These are phyloP conservation scores for Cisticola juncidis DNA, from an alignment of 2,113 vertebrate genomes.

Conservation along the genomic window DNA sequence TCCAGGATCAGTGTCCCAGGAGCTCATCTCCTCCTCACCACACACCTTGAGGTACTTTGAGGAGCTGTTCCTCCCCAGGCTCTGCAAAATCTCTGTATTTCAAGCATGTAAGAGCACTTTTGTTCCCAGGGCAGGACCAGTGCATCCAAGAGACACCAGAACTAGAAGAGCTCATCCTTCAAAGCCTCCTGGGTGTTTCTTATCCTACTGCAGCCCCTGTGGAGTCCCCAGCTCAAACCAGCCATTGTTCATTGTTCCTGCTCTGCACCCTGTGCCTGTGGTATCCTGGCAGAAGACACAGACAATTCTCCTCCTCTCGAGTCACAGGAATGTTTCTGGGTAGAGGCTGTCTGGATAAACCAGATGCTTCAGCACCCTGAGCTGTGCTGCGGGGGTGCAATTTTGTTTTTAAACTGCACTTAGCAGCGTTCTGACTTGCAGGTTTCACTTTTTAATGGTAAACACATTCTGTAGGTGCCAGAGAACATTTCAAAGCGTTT, in stretches of 20 bases:
- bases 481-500: slow-evolving; percentile 64
- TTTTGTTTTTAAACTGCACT: slow-evolving; percentile 46
- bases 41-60: background rate
- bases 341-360: slow-evolving; percentile 3
- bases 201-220: background rate
- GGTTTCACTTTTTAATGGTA: slow-evolving; percentile 65
- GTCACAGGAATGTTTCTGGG: slow-evolving; percentile 4
- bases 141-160: background rate
- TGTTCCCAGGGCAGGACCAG: background rate
- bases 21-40: background rate
- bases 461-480: slow-evolving; percentile 59
- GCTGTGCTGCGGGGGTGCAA: slow-evolving; percentile 18
- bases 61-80: background rate
- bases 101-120: background rate
- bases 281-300: background rate
- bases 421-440: slow-evolving; percentile 51
- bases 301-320: background rate
- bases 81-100: background rate
- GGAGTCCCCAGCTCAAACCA: too few species aligned
- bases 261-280: fast-evolving
- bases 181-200: background rate
- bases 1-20: background rate
- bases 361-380: slow-evolving; percentile 10
- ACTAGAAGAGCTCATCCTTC: background rate
- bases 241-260: fast-evolving